These are phyloP conservation scores for Hucho hucho DNA, from an alignment of 2,113 vertebrate species.

Conservation along the genomic window DNA sequence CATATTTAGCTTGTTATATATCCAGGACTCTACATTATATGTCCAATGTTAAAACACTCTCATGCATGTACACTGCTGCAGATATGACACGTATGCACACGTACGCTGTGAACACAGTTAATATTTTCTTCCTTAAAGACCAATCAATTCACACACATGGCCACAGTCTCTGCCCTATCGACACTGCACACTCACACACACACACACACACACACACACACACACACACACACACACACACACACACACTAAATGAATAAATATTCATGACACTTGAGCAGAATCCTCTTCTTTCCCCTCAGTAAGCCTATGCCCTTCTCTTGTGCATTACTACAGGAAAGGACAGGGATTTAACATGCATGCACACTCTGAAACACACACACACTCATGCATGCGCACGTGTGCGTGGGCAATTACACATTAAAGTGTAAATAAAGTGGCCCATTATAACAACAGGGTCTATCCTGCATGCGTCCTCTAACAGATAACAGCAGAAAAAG, in stretches of 20 bases:
- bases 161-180: slow-evolving; percentile 35
- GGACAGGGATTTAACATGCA: slow-evolving; percentile 57
- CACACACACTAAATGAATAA: slow-evolving; percentile 9
- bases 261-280: slow-evolving; percentile 62
- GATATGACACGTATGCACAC: not conserved
- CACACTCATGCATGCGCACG: slow-evolving; percentile 21
- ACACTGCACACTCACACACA: slow-evolving; percentile 32
- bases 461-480: not conserved
- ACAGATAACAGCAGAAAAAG: not conserved
- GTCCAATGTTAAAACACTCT: too few relatives aligned
- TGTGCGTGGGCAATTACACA: slow-evolving; percentile 15
- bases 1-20: not conserved
- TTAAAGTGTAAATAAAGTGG: slow-evolving; percentile 31
- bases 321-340: slow-evolving; percentile 57
- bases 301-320: slow-evolving; percentile 61
- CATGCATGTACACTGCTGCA: not conserved
- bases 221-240: slow-evolving; percentile 13
- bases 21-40: not conserved
- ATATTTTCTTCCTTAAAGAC: slow-evolving; percentile 18
- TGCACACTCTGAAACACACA: slow-evolving; percentile 22
- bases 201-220: slow-evolving; percentile 18
- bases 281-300: slow-evolving; percentile 41
- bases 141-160: slow-evolving; percentile 39
- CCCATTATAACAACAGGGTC: not conserved
- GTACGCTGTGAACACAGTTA: slow-evolving; percentile 1